Base-by-base conservation (phyloP, 2,113 vertebrate species). In the Smithornis capensis region DNA sequence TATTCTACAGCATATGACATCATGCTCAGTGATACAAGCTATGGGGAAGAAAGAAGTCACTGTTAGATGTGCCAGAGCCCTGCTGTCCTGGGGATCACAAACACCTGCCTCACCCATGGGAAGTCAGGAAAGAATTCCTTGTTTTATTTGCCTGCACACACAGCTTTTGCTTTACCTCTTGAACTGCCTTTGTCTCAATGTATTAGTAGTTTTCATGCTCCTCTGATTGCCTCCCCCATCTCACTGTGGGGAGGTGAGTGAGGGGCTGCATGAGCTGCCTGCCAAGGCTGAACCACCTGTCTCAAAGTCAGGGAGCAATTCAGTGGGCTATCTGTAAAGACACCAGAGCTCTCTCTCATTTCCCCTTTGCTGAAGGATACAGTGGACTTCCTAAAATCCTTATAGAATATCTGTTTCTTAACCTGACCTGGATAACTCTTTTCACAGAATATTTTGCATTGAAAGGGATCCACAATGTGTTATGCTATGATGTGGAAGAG, bases 61-160 rank as follows among this genome's bases (percentile, higher is more conserved):
- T 3, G 0, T 33, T 35, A 23, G 1, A 1, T 1, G 2, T 70
- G 24, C 5, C 22, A 38, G 9, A 71, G 47, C 12, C 7, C 42
- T 56, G 62, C n/a, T 75, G 35, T 53, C 67, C 67, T 25, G 63
- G 81, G 27, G 4, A 22, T 59, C 52, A 77, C 28, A 28, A 63
- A 33, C 14, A 19, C 7, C 31, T 63, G 29, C 49, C 40, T 74
- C 57, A 76, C 37, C 7, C 1, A 22, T 31, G 31, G 59, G 31
- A 75, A 35, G 21, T 7, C 25, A 22, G 19, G 52, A 44, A 13
- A 23, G 1, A 38, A 59, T 47, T 70, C 33, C 33, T 80, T 33
- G 1, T 6, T 87, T 73, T 55, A 23, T 56, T 83, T 67, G 22
- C 38, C 75, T 83, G 21, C 15, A 33, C 15, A 7, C 0, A 0